Percentiles rank a stretch among this genome's conserved stretches.
Conservation (phyloP, 2,113 vertebrate species). For the Trogon surrucura region DNA sequence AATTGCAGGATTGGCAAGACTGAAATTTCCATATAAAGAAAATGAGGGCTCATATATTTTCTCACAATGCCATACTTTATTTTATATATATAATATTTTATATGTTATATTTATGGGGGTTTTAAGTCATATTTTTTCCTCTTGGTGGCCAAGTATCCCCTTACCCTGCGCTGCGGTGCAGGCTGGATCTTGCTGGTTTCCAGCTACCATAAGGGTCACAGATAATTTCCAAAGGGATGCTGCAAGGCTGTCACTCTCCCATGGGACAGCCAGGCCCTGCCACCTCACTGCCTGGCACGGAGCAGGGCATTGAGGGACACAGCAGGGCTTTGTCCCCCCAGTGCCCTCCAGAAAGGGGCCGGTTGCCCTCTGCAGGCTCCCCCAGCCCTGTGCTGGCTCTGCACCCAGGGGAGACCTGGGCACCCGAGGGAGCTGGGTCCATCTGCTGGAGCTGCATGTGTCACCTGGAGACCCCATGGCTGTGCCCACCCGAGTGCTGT, state of each 20-base stretch:
- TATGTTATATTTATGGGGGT: neutral
- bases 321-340: slow-evolving; percentile 52
- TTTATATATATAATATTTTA: neutral
- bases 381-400: neutral
- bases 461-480: neutral
- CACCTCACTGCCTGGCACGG: slow-evolving; percentile 42
- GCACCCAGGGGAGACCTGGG: neutral
- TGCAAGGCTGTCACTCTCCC: neutral
- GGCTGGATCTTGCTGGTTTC: neutral
- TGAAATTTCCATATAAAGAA: neutral
- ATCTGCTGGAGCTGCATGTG: neutral
- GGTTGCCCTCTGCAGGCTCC: slow-evolving; percentile 64
- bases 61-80: neutral
- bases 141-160: neutral
- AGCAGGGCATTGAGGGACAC: slow-evolving; percentile 46
- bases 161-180: neutral
- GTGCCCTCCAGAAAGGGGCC: neutral
- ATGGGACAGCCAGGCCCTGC: slow-evolving; percentile 16
- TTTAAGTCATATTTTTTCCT: neutral
- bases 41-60: neutral
- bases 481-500: rapidly evolving
- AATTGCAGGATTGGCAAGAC: neutral
- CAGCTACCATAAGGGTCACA: neutral
- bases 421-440: neutral
- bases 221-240: neutral